phyloP scores from a whole-genome alignment of 2,888 invertebrate genomes.

The Pseudanteris insignis region DNA sequence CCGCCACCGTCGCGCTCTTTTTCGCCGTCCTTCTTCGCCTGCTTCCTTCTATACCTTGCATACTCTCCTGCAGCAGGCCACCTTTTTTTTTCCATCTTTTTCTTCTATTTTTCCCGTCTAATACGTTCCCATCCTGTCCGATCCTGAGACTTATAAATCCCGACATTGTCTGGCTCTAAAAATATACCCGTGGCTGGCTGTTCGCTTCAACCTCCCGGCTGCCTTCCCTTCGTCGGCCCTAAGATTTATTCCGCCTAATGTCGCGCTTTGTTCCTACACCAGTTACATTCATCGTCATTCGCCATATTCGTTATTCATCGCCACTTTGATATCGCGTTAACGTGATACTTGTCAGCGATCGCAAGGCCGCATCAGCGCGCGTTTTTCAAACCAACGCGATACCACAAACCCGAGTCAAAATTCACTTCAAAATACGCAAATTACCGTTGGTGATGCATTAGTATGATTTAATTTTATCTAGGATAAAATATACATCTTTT shows the following conservation, averaged over 20 bases:
- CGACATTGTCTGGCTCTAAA: slow-evolving; percentile 45
- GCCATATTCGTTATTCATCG: slow-evolving; percentile 37
- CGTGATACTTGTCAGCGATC: slow-evolving; percentile 24
- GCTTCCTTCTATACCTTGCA: slow-evolving; percentile 30
- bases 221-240: slow-evolving; percentile 22
- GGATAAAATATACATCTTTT: too few relatives aligned
- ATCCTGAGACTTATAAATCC: slow-evolving; percentile 46
- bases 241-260: slow-evolving; percentile 45
- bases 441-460: too few relatives aligned
- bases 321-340: slow-evolving; percentile 25
- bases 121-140: slow-evolving; percentile 46
- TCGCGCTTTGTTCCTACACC: slow-evolving; percentile 43
- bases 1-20: slow-evolving; percentile 6
- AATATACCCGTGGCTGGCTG: slow-evolving; percentile 37
- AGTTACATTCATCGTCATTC: slow-evolving; percentile 24
- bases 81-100: slow-evolving; percentile 29
- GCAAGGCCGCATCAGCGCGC: too few relatives aligned
- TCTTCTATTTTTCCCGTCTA: slow-evolving; percentile 44
- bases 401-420: too few relatives aligned
- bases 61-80: slow-evolving; percentile 14
- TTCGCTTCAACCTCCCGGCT: background rate
- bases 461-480: too few relatives aligned
- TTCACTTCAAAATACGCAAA: too few relatives aligned
- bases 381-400: too few relatives aligned
- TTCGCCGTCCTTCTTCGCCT: slow-evolving; percentile 20